A percentile compares a stretch with the other conserved stretches of the same genome.
Evolutionary conservation across 2,797 vertebrate species (phyloP).

Genomic region (Macropus fuliginosus): DNA sequence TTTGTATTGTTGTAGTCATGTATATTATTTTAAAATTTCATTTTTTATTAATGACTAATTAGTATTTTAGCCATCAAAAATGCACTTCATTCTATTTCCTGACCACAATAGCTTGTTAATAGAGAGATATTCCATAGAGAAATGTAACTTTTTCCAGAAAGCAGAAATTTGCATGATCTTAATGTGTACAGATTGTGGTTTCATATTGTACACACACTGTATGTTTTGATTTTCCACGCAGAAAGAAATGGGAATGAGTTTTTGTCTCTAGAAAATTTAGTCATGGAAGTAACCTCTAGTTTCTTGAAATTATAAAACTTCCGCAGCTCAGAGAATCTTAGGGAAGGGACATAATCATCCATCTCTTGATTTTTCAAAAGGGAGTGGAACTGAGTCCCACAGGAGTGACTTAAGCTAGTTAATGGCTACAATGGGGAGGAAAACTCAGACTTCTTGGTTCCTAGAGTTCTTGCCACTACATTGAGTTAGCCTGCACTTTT

Average conservation of each 20-base stretch:
- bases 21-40: neutral
- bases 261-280: neutral
- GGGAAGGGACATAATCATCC: neutral
- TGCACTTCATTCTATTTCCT: neutral
- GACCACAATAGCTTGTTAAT: neutral
- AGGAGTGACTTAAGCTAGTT: too few species aligned
- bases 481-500: too few species aligned
- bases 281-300: neutral
- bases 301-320: neutral
- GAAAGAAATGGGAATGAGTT: neutral
- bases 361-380: neutral
- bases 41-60: neutral
- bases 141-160: neutral
- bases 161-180: neutral
- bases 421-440: neutral
- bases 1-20: neutral
- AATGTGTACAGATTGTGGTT: neutral
- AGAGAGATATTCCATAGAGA: neutral
- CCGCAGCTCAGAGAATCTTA: fast-evolving
- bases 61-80: neutral
- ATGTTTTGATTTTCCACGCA: neutral
- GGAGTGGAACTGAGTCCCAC: too few species aligned
- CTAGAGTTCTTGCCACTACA: neutral
- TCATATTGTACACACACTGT: neutral
- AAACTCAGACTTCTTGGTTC: neutral